Evolutionary conservation across 2,888 invertebrate species (phyloP).

Genomic region (Synergus umbraculus): DNA sequence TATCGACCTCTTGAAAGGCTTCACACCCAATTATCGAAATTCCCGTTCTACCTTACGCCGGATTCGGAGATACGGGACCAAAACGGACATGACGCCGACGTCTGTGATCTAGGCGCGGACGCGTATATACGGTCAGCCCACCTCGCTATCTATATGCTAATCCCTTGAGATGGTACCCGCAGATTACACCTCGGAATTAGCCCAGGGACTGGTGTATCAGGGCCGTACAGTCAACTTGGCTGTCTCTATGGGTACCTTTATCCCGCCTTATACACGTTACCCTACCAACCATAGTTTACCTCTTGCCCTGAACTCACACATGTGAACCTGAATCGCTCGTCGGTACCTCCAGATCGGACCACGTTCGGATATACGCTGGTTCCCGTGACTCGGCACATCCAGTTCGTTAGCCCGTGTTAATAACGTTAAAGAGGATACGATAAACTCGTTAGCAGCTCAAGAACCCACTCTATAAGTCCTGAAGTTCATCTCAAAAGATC

Average conservation of each 20-base stretch:
- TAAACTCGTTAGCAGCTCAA: slow-evolving; percentile 61
- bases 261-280: slow-evolving; percentile 69
- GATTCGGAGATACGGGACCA: slow-evolving; percentile 63
- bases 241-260: slow-evolving; percentile 63
- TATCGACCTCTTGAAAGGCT: slow-evolving; percentile 39
- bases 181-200: slow-evolving; percentile 77
- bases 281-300: slow-evolving; percentile 59
- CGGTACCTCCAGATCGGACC: slow-evolving; percentile 47
- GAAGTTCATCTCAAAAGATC: slow-evolving; percentile 17
- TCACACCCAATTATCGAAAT: slow-evolving; percentile 52
- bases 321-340: slow-evolving; percentile 51
- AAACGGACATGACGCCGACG: slow-evolving; percentile 68
- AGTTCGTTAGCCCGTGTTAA: slow-evolving; percentile 71
- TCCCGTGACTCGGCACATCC: slow-evolving; percentile 70
- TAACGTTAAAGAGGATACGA: slow-evolving; percentile 71
- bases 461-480: slow-evolving; percentile 19
- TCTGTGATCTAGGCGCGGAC: slow-evolving; percentile 65
- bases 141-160: slow-evolving; percentile 77
- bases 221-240: slow-evolving; percentile 64
- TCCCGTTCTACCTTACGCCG: slow-evolving; percentile 48
- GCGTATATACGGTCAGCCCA: slow-evolving; percentile 69
- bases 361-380: slow-evolving; percentile 46
- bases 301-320: slow-evolving; percentile 59
- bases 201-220: slow-evolving; percentile 71
- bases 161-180: slow-evolving; percentile 77